Base-by-base conservation (phyloP, 2,113 vertebrate genomes). In the Strix uralensis region DNA sequence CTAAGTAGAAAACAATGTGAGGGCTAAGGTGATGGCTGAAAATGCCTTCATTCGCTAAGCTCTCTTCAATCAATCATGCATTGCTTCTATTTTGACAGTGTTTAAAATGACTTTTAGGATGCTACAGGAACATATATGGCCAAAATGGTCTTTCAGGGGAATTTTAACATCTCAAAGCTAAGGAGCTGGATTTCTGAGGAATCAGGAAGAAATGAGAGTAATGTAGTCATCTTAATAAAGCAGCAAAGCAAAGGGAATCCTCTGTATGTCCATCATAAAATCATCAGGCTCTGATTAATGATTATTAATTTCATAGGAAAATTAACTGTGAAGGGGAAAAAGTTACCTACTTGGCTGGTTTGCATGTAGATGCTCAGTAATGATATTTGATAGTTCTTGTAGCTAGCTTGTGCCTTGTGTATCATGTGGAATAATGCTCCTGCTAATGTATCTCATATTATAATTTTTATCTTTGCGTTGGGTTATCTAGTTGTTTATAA, bases 1-100 rank as follows among this genome's bases (percentile, higher is more conserved):
- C 72, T 90, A 90, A 96, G 74, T 84, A 63, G 71, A 81, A 92
- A 94, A 86, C 52, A 86, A 72, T 42, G 34, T 69, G 62, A 69
- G 23, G 36, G n/a, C 44, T 21, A 27, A 89, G 65, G 44, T 81
- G 74, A 55, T 36, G 42, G 54, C 44, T 96, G 69, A 72, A 70
- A 89, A 77, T 46, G 58, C n/a, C 49, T 84, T 44, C 1, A 2
- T 89, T 89, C 49, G 40, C 54, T 61, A 15, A 79, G 2, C 14
- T 84, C 16, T 47, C 27, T 38, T 75, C 40, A 59, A 30, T 59
- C 32, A 59, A 47, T 62, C 47, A 11, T 46, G 84, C 10, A 23
- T 72, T 91, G 57, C 19, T 59, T 85, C n/a, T 38, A 65, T 80
- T 96, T 88, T 34, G 2, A 36, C 38, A 54, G 52, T 36, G 40